Base-by-base conservation (phyloP, 2,797 vertebrate species). In the Naso thynnoides region DNA sequence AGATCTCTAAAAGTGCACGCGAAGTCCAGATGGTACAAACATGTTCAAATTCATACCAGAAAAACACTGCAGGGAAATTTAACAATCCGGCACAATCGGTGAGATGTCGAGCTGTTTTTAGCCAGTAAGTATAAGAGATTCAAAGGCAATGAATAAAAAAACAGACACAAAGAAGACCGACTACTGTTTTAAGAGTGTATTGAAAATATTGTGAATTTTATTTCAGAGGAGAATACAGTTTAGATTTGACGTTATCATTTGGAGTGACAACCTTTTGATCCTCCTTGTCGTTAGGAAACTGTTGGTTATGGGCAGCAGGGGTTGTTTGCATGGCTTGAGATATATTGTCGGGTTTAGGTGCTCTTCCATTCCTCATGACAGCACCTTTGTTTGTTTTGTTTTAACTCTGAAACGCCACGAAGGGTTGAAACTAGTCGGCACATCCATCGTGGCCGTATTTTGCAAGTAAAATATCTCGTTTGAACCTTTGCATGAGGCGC, bases 131-230 rank as follows among this genome's bases (percentile, higher is more conserved):
- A n/a, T 61, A 16, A 58, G 7, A 38, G 6, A 42, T 14, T 18
- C 69, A 14, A 48, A 71, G 6, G 72, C 47, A 45, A 10, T 5
- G 11, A 36, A 48, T 14, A n/a, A 9, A 33, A 16, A 15, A 15
- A 29, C 18, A 41, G 18, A 42, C 10, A 45, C 0, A 38, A 23
- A 29, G 72, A 53, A 81, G 41, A 85, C 44, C 70, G 66, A 89
- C 80, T 68, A 69, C 61, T 54, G 61, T 65, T 84, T 85, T 82
- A 70, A 41, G 71, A 79, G 80, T 81, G 85, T 91, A 88, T 86
- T 93, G 89, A 94, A 94, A 93, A 94, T 91, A 93, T 88, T 88
- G 84, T 89, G 84, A 88, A 86, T 79, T 92, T 92, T 90, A 92
- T 92, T 93, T 89, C 81, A 90, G 88, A 93, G 88, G 80, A 89